Evolutionary conservation across 2,888 invertebrate genomes (phyloP).

Genomic region (Abrostola tripartita): DNA sequence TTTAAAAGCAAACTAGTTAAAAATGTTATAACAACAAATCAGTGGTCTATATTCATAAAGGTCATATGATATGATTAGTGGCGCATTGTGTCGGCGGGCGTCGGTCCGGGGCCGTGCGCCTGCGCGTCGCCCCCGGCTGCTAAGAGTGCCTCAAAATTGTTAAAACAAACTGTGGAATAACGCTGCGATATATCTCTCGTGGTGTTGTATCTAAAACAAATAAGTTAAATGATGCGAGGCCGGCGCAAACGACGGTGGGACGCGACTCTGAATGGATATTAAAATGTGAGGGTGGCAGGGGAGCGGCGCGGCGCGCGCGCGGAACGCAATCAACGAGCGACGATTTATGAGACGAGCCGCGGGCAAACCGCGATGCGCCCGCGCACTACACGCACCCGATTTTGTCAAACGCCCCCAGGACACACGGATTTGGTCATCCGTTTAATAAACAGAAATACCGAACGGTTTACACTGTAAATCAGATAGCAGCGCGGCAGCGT

Average conservation of each 20-base stretch:
- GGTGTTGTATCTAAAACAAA: conserved; percentile 79
- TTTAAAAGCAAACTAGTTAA: conserved; percentile 63
- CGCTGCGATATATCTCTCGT: conserved; percentile 77
- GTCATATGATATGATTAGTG: conserved; percentile 61
- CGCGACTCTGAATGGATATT: conserved; percentile 73
- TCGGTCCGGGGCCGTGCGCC: conserved; percentile 32
- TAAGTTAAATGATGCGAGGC: conserved; percentile 77
- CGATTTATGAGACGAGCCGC: conserved; percentile 75
- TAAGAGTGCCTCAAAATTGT: conserved; percentile 64
- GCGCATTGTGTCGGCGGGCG: conserved; percentile 59
- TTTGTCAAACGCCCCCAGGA: conserved; percentile 59
- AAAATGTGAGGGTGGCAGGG: conserved; percentile 66
- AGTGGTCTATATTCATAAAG: conserved; percentile 62
- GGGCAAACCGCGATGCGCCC: conserved; percentile 59
- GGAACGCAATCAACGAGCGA: conserved; percentile 80
- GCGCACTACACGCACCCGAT: conserved; percentile 55
- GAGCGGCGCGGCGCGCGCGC: conserved; percentile 58
- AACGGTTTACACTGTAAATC: conserved; percentile 51
- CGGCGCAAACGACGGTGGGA: conserved; percentile 33
- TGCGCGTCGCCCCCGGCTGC: conserved; percentile 68
- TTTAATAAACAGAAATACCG: conserved; percentile 48
- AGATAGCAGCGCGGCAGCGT: conserved; percentile 36
- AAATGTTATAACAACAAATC: conserved; percentile 64
- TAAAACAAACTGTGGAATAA: conserved; percentile 75
- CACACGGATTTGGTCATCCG: conserved; percentile 46